Base-by-base conservation (phyloP, 2,888 invertebrate genomes). In the Nomada lathburiana region DNA sequence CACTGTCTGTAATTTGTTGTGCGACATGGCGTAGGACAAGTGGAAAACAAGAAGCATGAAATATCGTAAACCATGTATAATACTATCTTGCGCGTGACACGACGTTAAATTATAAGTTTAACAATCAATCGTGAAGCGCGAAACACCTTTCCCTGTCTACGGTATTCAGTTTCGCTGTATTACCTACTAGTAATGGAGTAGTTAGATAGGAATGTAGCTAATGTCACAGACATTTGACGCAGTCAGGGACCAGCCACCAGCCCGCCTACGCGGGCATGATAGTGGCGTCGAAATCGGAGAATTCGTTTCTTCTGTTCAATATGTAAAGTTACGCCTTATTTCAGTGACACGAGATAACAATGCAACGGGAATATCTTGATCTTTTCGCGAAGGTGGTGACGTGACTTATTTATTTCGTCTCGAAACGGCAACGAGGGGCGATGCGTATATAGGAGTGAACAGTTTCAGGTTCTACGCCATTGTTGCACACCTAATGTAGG, bases 221-320 rank as follows among this genome's bases (percentile, higher is more conserved):
- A 78, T 82, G 77, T 79, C 74, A 69, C 75, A 76, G 64, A 63
- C 57, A 82, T 86, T 86, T 80, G 77, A 77, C 73, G 64, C 72
- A 57, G 53, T 52, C 67, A 36, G 60, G 29, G 50, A 42, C 70
- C 75, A 26, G 42, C 60, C 47, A 23, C 57, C 13, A 23, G 47
- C 18, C 70, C 75, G 64, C 85, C 71, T 68, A 81, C 76, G 47
- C 68, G 42, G 18, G 57, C 26, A 63, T 36, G 53, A 57, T 64
- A 76, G 26, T 70, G 70, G 64, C 84, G 75, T 69, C 52, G 70
- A 74, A 60, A 69, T 73, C 74, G 23, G 11, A 57, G 55, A 72
- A 72, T 67, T 29, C 36, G 20, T 68, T 47, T 59, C 11, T 26
- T 20, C 55, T 36, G 42, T 23, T n/a, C 16, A 16, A 16, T 16